Conservation (phyloP, 2,113 vertebrate species). For the Enhydra lutris region DNA sequence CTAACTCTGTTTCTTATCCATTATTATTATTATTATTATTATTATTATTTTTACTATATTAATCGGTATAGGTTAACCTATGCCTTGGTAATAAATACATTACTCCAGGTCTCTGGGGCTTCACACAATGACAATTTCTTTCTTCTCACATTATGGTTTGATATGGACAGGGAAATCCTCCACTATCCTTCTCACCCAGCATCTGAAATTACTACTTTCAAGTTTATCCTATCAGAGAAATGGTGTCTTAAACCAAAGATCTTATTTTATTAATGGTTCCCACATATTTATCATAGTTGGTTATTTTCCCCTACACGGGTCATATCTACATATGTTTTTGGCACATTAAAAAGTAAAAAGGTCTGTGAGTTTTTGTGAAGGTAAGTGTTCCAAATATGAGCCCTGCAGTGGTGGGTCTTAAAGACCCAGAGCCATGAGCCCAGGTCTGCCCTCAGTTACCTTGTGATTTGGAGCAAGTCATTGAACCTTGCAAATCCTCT, state of each 20-base stretch:
- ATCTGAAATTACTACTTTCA: background rate
- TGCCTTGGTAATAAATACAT: background rate
- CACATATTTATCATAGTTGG: background rate
- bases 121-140: background rate
- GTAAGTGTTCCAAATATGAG: background rate
- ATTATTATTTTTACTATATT: background rate
- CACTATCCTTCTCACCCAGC: background rate
- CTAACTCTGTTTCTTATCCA: background rate
- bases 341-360: background rate
- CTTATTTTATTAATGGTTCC: background rate
- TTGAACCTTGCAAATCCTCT: background rate
- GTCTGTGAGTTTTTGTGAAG: background rate
- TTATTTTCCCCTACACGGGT: background rate
- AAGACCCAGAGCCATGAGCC: accelerated
- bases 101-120: background rate
- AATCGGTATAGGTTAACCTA: background rate
- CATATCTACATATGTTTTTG: background rate
- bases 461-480: background rate
- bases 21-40: background rate
- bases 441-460: background rate
- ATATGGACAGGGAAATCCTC: background rate
- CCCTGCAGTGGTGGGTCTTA: accelerated
- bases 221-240: background rate
- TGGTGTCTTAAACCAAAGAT: background rate
- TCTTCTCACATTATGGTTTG: background rate